A percentile compares a stretch with the other conserved stretches of the same genome.
Evolutionary conservation across 2,113 vertebrate genomes (phyloP).

Genomic region (Cricetomys ansorgei): DNA sequence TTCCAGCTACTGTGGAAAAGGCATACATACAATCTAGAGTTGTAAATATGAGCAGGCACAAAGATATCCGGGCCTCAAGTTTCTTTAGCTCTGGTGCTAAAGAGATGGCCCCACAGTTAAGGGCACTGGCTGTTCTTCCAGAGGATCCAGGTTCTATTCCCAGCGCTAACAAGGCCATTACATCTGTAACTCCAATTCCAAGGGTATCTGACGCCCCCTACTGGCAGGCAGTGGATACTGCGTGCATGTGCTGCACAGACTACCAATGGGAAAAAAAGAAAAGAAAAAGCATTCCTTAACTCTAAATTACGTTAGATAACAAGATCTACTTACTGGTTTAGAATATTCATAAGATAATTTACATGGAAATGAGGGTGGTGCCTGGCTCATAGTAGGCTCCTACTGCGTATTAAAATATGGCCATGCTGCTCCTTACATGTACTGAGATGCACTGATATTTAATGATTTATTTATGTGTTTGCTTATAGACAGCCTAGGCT

Average conservation of each 20-base stretch:
- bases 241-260: too few species aligned
- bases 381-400: not conserved
- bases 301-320: not conserved
- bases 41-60: not conserved
- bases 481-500: not conserved
- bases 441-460: not conserved
- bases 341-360: not conserved
- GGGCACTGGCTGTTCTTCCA: not conserved
- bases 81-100: slow-evolving; percentile 14
- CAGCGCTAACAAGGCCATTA: not conserved
- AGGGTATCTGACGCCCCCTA: not conserved
- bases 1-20: not conserved
- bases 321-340: not conserved
- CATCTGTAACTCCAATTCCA: not conserved
- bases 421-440: not conserved
- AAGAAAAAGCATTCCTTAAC: not conserved
- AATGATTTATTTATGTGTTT: not conserved
- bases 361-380: not conserved
- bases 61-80: not conserved
- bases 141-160: not conserved
- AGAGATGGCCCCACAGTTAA: not conserved
- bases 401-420: not conserved
- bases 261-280: too few species aligned
- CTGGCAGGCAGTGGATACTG: not conserved
- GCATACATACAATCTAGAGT: not conserved